These are phyloP conservation scores for Calephelis virginiensis DNA, from an alignment of 1,140 invertebrate species.

Conservation along the genomic window DNA sequence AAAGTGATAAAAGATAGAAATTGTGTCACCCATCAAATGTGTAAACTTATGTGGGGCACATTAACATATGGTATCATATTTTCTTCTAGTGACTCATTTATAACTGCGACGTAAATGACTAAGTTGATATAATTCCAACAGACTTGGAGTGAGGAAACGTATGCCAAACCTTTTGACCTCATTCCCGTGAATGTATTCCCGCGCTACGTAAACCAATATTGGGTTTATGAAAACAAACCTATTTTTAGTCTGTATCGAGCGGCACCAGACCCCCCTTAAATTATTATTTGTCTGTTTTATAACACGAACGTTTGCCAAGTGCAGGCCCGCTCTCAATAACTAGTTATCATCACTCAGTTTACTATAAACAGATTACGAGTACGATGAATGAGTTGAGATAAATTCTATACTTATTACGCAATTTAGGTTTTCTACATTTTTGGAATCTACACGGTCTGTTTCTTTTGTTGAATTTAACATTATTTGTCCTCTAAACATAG, in stretches of 20 bases:
- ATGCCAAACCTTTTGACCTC: conserved; percentile 73
- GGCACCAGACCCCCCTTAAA: conserved; percentile 53
- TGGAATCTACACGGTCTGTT: too few species aligned
- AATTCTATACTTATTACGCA: background rate
- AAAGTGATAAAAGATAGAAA: too few species aligned
- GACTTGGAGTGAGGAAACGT: conserved; percentile 44
- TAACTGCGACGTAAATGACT: conserved; percentile 34
- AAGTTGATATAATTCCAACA: conserved; percentile 49
- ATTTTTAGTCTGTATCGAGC: conserved; percentile 67
- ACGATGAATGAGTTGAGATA: conserved; percentile 35
- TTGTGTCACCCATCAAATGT: too few species aligned
- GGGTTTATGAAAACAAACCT: conserved; percentile 71
- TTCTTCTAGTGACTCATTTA: conserved; percentile 8
- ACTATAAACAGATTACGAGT: conserved; percentile 50
- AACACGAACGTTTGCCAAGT: conserved; percentile 62
- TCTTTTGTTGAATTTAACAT: background rate
- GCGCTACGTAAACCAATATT: conserved; percentile 73
- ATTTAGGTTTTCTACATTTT: background rate
- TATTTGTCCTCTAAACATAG: too few species aligned
- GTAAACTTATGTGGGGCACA: background rate
- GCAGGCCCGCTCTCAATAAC: conserved; percentile 53
- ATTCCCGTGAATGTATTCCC: conserved; percentile 64
- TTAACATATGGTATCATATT: background rate
- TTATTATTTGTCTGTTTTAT: conserved; percentile 70
- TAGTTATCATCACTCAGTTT: conserved; percentile 55